A percentile compares a stretch with the other conserved stretches of the same genome.
Evolutionary conservation across 2,113 vertebrate species (phyloP).

Genomic region (Siphamia tubifer): DNA sequence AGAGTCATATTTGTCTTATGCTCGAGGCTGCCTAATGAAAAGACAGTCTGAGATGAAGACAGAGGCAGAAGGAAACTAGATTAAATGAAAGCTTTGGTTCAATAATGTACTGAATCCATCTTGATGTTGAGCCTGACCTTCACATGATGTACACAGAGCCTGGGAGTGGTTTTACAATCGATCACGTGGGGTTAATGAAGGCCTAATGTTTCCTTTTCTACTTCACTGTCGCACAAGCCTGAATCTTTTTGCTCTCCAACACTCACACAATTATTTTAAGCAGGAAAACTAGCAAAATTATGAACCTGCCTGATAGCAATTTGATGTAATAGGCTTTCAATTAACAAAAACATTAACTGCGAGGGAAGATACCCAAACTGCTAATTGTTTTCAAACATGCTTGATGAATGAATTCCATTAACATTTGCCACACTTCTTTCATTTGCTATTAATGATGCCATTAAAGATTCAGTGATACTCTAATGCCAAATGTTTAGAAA

Average conservation of each 20-base stretch:
- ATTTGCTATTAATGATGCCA: constrained; percentile 12
- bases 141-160: constrained; percentile 21
- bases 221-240: background rate
- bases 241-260: background rate
- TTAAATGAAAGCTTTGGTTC: constrained; percentile 63
- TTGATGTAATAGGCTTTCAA: constrained; percentile 52
- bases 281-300: constrained; percentile 46
- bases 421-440: constrained; percentile 23
- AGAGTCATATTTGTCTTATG: constrained; percentile 50
- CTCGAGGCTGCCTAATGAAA: constrained; percentile 66
- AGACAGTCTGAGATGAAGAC: constrained; percentile 57
- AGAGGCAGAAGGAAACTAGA: constrained; percentile 46
- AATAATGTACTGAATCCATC: constrained; percentile 55
- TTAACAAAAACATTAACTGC: constrained; percentile 54
- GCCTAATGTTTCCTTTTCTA: constrained; percentile 22
- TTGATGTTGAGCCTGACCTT: constrained; percentile 57
- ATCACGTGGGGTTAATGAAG: constrained; percentile 42
- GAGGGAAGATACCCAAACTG: constrained; percentile 14
- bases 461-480: constrained; percentile 3
- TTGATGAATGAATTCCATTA: constrained; percentile 53
- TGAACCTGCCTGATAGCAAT: constrained; percentile 35
- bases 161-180: constrained; percentile 14
- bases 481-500: background rate
- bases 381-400: constrained; percentile 56
- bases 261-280: constrained; percentile 25